Conservation (phyloP, 1,140 invertebrate genomes). For the Fopius arisanus region DNA sequence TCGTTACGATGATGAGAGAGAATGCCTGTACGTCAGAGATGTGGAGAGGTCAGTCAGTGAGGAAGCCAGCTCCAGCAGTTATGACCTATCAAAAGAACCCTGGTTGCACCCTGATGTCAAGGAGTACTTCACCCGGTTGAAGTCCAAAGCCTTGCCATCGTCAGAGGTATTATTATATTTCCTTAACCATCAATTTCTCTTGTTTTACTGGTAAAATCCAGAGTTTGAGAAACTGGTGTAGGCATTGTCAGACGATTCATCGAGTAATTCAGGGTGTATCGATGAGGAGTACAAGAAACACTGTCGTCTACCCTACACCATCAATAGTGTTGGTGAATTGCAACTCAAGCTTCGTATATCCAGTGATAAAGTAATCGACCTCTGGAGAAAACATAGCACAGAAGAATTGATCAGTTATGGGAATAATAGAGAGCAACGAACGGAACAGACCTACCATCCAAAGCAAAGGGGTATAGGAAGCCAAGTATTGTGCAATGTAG, state of each 20-base stretch:
- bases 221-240: constrained; percentile 9
- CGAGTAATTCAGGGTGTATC: not conserved
- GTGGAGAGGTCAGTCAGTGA: not conserved
- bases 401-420: not conserved
- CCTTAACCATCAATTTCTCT: not conserved
- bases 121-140: constrained; percentile 50
- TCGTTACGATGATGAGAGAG: not conserved
- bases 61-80: not conserved
- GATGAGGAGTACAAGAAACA: constrained; percentile 29
- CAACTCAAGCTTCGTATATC: constrained; percentile 47
- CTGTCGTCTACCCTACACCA: constrained; percentile 42
- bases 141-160: constrained; percentile 23
- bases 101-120: constrained; percentile 60
- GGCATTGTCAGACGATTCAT: not conserved
- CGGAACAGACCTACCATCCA: not conserved
- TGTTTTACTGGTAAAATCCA: constrained; percentile 18
- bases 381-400: constrained; percentile 40
- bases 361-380: constrained; percentile 40
- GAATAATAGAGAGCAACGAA: not conserved
- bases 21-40: not conserved
- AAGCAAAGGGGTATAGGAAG: not conserved
- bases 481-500: constrained; percentile 22
- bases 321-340: constrained; percentile 47
- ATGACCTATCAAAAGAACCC: constrained; percentile 39
- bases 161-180: not conserved